Evolutionary conservation across 2,888 invertebrate genomes (phyloP).

Genomic region (Sisyra nigra): DNA sequence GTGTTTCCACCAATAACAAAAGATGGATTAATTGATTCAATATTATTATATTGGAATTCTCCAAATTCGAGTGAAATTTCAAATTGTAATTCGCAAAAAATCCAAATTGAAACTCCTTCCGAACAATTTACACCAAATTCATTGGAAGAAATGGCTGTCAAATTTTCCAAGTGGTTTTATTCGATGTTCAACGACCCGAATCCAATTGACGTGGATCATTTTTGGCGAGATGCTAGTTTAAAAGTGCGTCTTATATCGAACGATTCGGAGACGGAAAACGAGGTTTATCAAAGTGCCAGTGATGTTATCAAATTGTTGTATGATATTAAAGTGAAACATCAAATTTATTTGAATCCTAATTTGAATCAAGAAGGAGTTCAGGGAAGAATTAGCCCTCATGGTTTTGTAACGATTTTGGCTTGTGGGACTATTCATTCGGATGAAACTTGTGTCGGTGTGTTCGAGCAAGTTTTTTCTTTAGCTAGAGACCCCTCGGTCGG

Average conservation of each 20-base stretch:
- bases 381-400: conserved; percentile 41
- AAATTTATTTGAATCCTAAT: conserved; percentile 43
- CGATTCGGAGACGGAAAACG: conserved; percentile 15
- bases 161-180: conserved; percentile 43
- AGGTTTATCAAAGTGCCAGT: conserved; percentile 19
- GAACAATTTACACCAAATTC: conserved; percentile 15
- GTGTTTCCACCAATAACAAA: conserved; percentile 32
- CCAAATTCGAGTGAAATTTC: neutral
- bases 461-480: conserved; percentile 47
- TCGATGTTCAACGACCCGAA: conserved; percentile 25
- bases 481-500: conserved; percentile 40
- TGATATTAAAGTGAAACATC: conserved; percentile 26
- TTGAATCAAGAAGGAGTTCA: conserved; percentile 35
- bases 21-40: conserved; percentile 28
- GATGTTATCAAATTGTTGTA: conserved; percentile 25
- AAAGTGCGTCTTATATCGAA: conserved; percentile 19
- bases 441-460: conserved; percentile 37
- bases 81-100: neutral
- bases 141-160: conserved; percentile 31
- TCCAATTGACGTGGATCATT: conserved; percentile 30
- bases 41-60: conserved; percentile 28
- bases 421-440: conserved; percentile 45
- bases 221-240: conserved; percentile 34
- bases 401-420: conserved; percentile 38
- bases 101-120: no score